Evolutionary conservation across 2,113 vertebrate genomes (phyloP).

Genomic region (Leuciscus idus): DNA sequence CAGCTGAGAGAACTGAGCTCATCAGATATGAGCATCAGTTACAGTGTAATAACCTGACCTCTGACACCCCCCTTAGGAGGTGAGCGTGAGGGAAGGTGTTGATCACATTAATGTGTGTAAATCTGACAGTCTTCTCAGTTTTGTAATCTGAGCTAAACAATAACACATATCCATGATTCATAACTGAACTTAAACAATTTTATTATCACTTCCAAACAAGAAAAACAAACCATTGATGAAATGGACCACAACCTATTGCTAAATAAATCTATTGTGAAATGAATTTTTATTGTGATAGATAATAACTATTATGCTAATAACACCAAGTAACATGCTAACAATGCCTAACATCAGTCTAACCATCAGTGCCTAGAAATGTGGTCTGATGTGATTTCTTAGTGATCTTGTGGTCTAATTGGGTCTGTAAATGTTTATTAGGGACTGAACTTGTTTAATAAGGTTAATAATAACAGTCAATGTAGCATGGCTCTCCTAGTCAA

Average conservation of each 20-base stretch:
- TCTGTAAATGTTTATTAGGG: no score
- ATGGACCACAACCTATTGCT: background rate
- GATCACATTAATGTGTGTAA: slow-evolving; percentile 30
- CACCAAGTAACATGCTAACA: background rate
- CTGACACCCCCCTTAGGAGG: slow-evolving; percentile 44
- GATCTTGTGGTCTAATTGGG: no score
- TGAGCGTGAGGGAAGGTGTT: slow-evolving; percentile 24
- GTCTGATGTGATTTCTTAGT: no score
- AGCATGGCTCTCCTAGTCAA: no score
- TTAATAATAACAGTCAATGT: no score
- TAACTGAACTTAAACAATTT: background rate
- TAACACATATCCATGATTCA: slow-evolving; percentile 4
- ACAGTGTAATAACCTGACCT: slow-evolving; percentile 52
- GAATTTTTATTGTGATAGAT: background rate
- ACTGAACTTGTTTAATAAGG: no score
- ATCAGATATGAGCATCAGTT: slow-evolving; percentile 60
- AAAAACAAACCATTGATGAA: background rate
- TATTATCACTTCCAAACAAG: background rate
- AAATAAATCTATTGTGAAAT: background rate
- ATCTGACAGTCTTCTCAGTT: background rate
- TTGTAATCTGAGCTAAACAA: slow-evolving; percentile 42
- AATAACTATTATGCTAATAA: background rate
- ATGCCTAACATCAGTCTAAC: background rate
- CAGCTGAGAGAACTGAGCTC: slow-evolving; percentile 40
- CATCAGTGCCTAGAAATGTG: no score